A percentile compares a stretch with the other conserved stretches of the same genome.
These are phyloP conservation scores for Pecten maximus DNA, from an alignment of 2,888 invertebrate genomes.

Conservation along the genomic window DNA sequence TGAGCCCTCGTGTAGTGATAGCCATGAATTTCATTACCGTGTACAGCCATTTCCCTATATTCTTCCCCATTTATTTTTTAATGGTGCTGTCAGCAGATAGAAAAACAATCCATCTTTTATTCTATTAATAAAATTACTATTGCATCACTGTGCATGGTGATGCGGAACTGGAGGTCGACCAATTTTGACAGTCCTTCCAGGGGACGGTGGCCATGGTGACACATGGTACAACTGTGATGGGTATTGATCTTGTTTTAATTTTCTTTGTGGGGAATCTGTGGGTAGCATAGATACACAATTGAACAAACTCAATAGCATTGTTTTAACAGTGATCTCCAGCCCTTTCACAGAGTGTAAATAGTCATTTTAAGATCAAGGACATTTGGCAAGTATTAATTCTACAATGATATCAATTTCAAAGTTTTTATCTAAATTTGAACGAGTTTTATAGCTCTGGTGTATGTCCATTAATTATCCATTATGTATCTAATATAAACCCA, in stretches of 20 bases:
- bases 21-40: not conserved
- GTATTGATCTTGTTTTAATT: slow-evolving; percentile 12
- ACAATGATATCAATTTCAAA: not conserved
- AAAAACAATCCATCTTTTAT: slow-evolving; percentile 35
- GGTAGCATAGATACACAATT: not conserved
- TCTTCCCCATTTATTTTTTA: slow-evolving; percentile 6
- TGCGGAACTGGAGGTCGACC: slow-evolving; percentile 8
- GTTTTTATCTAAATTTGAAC: not conserved
- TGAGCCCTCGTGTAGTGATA: not conserved
- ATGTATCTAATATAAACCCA: not conserved
- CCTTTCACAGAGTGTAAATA: not conserved
- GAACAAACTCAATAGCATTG: not conserved
- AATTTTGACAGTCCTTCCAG: not conserved
- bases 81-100: slow-evolving; percentile 20
- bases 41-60: not conserved
- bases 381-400: not conserved
- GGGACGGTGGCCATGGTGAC: not conserved
- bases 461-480: slow-evolving; percentile 17
- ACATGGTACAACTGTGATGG: not conserved
- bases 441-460: not conserved
- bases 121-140: slow-evolving; percentile 27
- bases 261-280: not conserved
- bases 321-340: not conserved
- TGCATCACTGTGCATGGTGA: slow-evolving; percentile 2
- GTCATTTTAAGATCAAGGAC: not conserved